These are phyloP conservation scores for Mythimna impura DNA, from an alignment of 2,888 invertebrate genomes.

Conservation along the genomic window DNA sequence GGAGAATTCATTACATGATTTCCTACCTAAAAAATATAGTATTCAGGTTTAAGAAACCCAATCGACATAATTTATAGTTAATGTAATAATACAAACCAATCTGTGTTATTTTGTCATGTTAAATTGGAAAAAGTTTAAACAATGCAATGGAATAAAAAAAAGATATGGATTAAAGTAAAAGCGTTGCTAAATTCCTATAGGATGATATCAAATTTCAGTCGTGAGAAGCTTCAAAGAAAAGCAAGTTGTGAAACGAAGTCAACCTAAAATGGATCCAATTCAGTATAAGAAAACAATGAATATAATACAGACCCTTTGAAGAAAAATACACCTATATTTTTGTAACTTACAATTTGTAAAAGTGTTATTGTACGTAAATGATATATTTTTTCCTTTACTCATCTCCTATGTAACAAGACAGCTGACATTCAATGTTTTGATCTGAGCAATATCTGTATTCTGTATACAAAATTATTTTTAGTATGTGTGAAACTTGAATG, in stretches of 20 bases:
- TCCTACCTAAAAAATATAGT: too few relatives aligned
- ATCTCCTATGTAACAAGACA: constrained; percentile 47
- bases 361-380: constrained; percentile 37
- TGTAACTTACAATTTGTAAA: constrained; percentile 37
- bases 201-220: constrained; percentile 18
- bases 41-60: too few relatives aligned
- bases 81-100: too few relatives aligned
- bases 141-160: constrained; percentile 1
- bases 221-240: constrained; percentile 19
- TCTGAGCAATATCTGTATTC: constrained; percentile 6
- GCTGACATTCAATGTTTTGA: constrained; percentile 43
- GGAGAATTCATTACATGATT: too few relatives aligned
- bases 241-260: constrained; percentile 34
- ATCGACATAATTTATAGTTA: too few relatives aligned
- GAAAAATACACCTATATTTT: constrained; percentile 35
- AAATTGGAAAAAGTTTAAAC: not conserved
- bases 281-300: constrained; percentile 50
- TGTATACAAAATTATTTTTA: too few relatives aligned
- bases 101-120: not conserved
- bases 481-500: too few relatives aligned
- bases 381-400: constrained; percentile 38
- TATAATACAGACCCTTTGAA: constrained; percentile 25
- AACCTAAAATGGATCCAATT: constrained; percentile 50
- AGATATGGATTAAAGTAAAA: not conserved
- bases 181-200: not conserved